phyloP scores from a whole-genome alignment of 1,140 invertebrate species.

The Papilio polytes region DNA sequence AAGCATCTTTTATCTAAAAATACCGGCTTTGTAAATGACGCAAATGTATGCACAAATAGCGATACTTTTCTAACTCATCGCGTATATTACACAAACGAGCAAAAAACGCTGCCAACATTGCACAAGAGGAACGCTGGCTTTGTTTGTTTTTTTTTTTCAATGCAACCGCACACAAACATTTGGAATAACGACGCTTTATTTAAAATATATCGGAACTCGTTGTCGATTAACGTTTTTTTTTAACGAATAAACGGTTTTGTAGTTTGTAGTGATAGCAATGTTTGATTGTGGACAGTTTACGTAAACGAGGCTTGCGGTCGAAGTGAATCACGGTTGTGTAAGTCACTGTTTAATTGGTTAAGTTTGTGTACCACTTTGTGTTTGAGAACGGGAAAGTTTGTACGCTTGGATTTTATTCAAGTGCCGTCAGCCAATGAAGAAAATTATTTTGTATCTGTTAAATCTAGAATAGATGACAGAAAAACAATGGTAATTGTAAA shows the following conservation, averaged over 20 bases:
- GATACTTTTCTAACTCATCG: slow-evolving; percentile 41
- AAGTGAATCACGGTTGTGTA: slow-evolving; percentile 21
- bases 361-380: slow-evolving; percentile 25
- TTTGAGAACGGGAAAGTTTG: slow-evolving; percentile 21
- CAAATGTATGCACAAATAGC: slow-evolving; percentile 38
- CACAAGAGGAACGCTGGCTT: slow-evolving; percentile 27
- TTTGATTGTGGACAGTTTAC: slow-evolving; percentile 21
- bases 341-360: slow-evolving; percentile 22
- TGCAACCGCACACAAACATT: slow-evolving; percentile 36
- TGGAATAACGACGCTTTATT: slow-evolving; percentile 34
- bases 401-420: slow-evolving; percentile 14
- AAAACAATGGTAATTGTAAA: neutral
- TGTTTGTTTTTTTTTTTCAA: slow-evolving; percentile 30
- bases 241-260: slow-evolving; percentile 19
- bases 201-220: slow-evolving; percentile 28
- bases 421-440: neutral
- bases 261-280: neutral
- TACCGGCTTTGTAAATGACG: slow-evolving; percentile 31
- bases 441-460: neutral
- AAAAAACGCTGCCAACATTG: slow-evolving; percentile 38
- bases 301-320: slow-evolving; percentile 15
- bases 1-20: slow-evolving; percentile 37
- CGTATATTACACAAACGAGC: slow-evolving; percentile 39
- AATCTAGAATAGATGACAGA: neutral
- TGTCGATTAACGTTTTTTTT: slow-evolving; percentile 32